Base-by-base conservation (phyloP, 2,888 invertebrate genomes). In the Ormyrus pomaceus region DNA sequence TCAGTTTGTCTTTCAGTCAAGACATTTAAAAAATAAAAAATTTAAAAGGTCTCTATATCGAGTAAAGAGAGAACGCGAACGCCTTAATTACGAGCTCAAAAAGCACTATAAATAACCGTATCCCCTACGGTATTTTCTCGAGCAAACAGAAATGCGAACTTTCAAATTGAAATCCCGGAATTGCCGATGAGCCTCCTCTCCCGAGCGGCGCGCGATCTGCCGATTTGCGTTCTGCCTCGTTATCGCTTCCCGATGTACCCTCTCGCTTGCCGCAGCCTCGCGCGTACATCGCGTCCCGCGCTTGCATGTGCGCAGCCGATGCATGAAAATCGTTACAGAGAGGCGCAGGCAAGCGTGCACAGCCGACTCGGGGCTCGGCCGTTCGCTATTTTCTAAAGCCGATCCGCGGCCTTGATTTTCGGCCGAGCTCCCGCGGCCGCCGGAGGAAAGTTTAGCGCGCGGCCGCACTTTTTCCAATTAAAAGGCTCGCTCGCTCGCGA, bases 311-410 rank as follows among this genome's bases (percentile, higher is more conserved):
- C 6, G n/a, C 46, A 69, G 77, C 69, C 83, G 83, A 83, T 84
- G 83, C 84, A 83, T 81, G 84, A 84, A 83, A 84, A 85, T 83
- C 83, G 84, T 86, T 84, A 85, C 82, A 82, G 83, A 64, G 62
- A 68, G 68, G 5, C 55, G 66, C 61, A 19, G 45, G 74, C 62
- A 34, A 34, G 2, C 34, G 19, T 19, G 19, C 19, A 19, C 1
- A 19, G 70, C 46, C 66, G 50, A 8, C 55, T 64, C 51, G 13
- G 11, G n/a, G 9, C 69, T 19, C 55, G 53, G 53, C 45, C 53
- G 70, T 19, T 34, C 34, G 34, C 34, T 34, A 76, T 82, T 82
- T 81, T 81, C 81, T 81, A 81, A 79, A 75, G 68, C 65, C 73
- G 81, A 79, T 79, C 51, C 79, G 77, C 82, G 82, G 82, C 82